Base-by-base conservation (phyloP, 30 jellyfish, hydroid and myxozoan genomes). In the Aurelia aurita region DNA sequence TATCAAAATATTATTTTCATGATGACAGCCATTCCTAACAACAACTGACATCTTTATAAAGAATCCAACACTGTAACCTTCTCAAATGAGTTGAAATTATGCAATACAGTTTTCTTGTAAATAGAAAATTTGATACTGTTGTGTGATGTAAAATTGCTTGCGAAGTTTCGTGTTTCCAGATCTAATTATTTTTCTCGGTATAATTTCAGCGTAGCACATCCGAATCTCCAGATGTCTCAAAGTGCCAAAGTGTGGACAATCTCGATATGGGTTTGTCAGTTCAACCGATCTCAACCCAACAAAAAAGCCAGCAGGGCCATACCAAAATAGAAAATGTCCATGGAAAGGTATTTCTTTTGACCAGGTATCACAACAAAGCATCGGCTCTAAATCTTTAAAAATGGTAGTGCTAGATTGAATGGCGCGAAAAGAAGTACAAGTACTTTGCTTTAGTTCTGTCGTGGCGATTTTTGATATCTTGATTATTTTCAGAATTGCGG, bases 251-350 rank as follows among this genome's bases (percentile, higher is more conserved):
- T 46, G 2, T 21, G 20, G 89, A 60, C 46, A 21, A 53, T 25
- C 60, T 62, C 11, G 91, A 80, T 66, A 80, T 66, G 80, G 93
- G 77, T 43, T 46, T 83, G 34, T 71, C 86, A 19, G 93, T 83
- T 14, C 86, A 83, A 12, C 67, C 93, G 10, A 16, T 72, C 13
- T 32, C 57, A 61, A 71, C 49, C 14, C 87, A 83, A 31, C 86
- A 58, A 18, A 70, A 70, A 70, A 79, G 0, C 32, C 84, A 45
- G 34, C 58, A 64, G 45, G 84, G 55, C 3, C 21, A 22, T 9
- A 65, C 83, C 10, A 71, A 57, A 20, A 81, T 55, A 20, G 86
- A 60, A 26, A 72, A 83, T 32, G 74, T 83, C 18, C 79, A 80
- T 29, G 91, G 84, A 55, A 80, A 80, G 84, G 91, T 80, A 7